Evolutionary conservation across 2,113 vertebrate species (phyloP), one percentile per base, ranked within the genome.

Genomic region (Oceanites oceanicus): DNA sequence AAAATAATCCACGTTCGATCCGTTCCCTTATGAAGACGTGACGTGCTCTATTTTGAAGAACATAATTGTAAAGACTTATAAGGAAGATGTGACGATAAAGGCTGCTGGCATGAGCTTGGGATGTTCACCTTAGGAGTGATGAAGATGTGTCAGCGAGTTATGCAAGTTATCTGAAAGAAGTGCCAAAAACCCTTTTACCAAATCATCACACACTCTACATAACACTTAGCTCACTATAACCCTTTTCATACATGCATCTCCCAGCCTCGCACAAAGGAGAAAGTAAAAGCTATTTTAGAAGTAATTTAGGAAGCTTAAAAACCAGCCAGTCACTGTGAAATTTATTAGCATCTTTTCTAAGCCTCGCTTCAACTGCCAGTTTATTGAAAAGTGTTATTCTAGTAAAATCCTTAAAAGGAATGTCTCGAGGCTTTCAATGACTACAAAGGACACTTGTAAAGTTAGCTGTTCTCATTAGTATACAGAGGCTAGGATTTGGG

Each of bases 381-480:
- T 96, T 95, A 97, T 95, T 95, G 92, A 97, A 89, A 96, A 87
- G 89, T 97, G 92, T 95, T 95, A 94, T 96, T 96, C 96, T 92
- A 97, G 96, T 97, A 95, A 97, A 97, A 96, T 95, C 96, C 95
- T 94, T 92, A 94, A 92, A 95, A 96, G 84, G 92, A 97, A 96
- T 93, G 96, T 94, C 96, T 95, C 23, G 1, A 85, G 96, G 94
- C 89, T 97, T 95, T 97, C 95, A 95, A 42, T 82, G 92, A 90
- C 92, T 96, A 96, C 94, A 97, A 96, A 97, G 91, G 92, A 87
- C 94, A 97, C 92, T 97, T 97, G 92, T 91, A 96, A 97, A 97
- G 95, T 97, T 97, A 91, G 96, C 94, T 95, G 95, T 95, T 97
- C 94, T 96, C 94, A 97, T 96, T 95, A 97, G 94, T 95, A 95